phyloP scores from a whole-genome alignment of 2,113 vertebrate genomes.

The Hiodon tergisus region DNA sequence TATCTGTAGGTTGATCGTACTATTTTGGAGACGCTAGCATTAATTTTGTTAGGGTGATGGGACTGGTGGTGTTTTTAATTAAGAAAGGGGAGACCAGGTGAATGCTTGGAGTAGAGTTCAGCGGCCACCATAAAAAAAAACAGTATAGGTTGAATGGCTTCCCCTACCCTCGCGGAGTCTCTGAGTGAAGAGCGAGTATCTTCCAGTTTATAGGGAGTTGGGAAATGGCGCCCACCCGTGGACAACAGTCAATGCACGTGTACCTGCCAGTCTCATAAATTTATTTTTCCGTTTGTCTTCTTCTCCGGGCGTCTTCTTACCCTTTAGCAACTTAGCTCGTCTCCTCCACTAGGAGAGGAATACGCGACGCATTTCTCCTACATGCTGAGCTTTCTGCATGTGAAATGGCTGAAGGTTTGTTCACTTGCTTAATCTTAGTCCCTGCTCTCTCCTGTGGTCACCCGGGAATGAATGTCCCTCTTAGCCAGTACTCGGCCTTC shows the following conservation, averaged over 20 bases:
- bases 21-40: no score
- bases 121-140: no score
- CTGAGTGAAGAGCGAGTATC: no score
- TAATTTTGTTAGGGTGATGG: no score
- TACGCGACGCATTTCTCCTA: conserved; percentile 54
- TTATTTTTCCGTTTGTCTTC: neutral
- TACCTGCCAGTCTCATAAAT: neutral
- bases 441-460: conserved; percentile 70
- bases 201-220: neutral
- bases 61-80: no score
- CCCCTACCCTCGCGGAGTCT: no score
- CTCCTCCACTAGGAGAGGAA: conserved; percentile 39
- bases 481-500: neutral
- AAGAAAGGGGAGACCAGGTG: no score
- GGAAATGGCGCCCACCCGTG: neutral
- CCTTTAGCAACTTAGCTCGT: conserved; percentile 11
- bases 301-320: neutral
- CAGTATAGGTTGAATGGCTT: no score
- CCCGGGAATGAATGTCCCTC: neutral
- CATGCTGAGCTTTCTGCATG: conserved; percentile 61
- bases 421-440: conserved; percentile 2
- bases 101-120: no score
- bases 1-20: no score
- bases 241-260: neutral
- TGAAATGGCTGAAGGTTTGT: conserved; percentile 61